A percentile compares a stretch with the other conserved stretches of the same genome.
Conservation (phyloP, 2,113 vertebrate species). For the Pachycephala philippinensis region DNA sequence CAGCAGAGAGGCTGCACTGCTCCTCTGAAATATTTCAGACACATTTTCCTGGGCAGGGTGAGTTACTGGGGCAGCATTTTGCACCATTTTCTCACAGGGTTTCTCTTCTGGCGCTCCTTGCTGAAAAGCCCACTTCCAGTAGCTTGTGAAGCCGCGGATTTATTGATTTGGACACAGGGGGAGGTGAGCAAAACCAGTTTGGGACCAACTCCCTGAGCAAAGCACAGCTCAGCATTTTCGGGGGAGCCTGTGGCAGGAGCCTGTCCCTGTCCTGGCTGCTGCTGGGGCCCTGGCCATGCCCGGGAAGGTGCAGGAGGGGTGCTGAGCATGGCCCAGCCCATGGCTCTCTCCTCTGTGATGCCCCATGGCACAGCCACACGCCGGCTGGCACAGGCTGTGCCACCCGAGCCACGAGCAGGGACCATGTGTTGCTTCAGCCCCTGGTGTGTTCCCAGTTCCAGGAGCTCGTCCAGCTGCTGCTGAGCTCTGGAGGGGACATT, state of each 20-base stretch:
- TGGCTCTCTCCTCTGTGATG: fast-evolving
- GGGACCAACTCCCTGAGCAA: neutral
- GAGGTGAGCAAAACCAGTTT: neutral
- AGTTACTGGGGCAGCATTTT: neutral
- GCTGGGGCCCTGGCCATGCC: neutral
- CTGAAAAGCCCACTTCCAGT: neutral
- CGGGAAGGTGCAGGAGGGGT: fast-evolving
- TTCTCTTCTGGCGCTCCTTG: neutral
- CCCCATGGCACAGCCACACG: neutral
- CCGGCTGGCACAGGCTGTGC: neutral
- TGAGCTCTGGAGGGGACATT: neutral
- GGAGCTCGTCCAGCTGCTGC: neutral
- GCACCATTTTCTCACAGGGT: fast-evolving
- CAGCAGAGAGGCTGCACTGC: neutral
- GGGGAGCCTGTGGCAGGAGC: neutral
- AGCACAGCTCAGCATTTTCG: neutral
- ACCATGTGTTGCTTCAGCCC: conserved; percentile 34
- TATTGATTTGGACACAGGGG: neutral
- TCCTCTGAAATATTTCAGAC: neutral
- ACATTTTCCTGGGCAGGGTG: neutral
- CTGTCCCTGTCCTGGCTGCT: neutral
- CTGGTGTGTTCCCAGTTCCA: neutral
- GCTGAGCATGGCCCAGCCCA: neutral
- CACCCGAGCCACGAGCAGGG: neutral
- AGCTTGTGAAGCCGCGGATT: neutral